These are phyloP conservation scores for Drosophila mimica DNA, from an alignment of 2,888 invertebrate species.

Conservation along the genomic window DNA sequence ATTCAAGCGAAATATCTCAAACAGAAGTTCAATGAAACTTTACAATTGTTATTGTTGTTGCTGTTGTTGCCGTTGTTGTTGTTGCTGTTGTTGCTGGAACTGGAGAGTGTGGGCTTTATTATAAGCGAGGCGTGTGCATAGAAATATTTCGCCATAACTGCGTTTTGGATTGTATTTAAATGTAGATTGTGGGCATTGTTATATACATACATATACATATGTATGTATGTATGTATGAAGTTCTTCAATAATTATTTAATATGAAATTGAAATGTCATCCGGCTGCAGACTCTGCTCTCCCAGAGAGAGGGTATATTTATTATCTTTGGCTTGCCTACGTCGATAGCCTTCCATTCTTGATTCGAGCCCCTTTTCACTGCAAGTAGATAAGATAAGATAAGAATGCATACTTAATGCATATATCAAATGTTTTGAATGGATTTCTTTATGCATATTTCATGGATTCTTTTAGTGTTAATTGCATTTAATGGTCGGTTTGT, in stretches of 20 bases:
- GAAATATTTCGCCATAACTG: constrained; percentile 31
- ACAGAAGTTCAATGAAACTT: constrained; percentile 70
- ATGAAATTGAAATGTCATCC: background rate
- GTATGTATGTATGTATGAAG: background rate
- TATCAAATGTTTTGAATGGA: background rate
- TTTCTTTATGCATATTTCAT: background rate
- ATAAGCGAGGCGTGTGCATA: constrained; percentile 37
- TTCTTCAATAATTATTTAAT: background rate
- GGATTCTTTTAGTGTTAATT: constrained; percentile 1
- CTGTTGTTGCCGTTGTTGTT: constrained; percentile 7
- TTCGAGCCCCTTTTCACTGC: background rate
- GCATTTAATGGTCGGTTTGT: constrained; percentile 11
- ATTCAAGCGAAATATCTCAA: constrained; percentile 58
- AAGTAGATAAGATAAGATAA: background rate
- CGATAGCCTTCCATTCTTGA: background rate
- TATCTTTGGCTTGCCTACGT: background rate
- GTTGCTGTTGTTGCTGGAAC: constrained; percentile 7
- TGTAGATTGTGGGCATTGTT: background rate
- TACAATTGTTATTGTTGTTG: constrained; percentile 40
- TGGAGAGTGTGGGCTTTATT: constrained; percentile 15
- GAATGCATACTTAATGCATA: background rate
- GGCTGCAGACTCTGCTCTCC: background rate
- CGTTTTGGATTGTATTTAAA: background rate
- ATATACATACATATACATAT: background rate
- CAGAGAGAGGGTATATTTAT: background rate